Evolutionary conservation across 2,113 vertebrate species (phyloP).

Genomic region (Rhinolophus sinicus): DNA sequence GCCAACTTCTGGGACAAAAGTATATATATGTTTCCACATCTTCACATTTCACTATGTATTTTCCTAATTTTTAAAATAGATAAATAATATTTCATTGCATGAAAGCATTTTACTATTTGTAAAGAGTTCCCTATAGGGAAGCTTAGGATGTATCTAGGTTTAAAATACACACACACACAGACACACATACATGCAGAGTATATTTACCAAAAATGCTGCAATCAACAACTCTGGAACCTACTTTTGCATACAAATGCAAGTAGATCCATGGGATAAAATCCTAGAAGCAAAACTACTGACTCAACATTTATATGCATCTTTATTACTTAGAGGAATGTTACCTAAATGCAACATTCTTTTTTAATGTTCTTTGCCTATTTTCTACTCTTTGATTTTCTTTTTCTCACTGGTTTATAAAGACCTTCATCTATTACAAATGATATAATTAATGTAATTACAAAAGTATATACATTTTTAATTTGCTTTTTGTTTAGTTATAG

Average conservation of each 20-base stretch:
- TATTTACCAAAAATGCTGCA: not conserved
- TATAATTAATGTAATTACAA: not conserved
- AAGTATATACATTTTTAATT: not conserved
- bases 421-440: not conserved
- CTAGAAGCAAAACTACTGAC: not conserved
- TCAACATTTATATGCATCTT: not conserved
- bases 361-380: not conserved
- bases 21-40: not conserved
- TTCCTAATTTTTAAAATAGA: not conserved
- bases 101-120: not conserved
- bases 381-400: not conserved
- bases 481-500: not conserved
- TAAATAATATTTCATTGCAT: not conserved
- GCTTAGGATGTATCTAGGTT: not conserved
- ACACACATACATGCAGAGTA: rapidly evolving
- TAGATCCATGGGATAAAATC: not conserved
- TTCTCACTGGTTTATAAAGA: not conserved
- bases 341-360: not conserved
- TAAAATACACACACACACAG: not conserved
- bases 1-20: not conserved
- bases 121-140: not conserved
- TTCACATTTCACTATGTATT: not conserved
- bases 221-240: not conserved
- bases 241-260: not conserved
- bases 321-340: not conserved